Conservation (phyloP, 2,888 invertebrate species). For the Tetragonisca angustula region DNA sequence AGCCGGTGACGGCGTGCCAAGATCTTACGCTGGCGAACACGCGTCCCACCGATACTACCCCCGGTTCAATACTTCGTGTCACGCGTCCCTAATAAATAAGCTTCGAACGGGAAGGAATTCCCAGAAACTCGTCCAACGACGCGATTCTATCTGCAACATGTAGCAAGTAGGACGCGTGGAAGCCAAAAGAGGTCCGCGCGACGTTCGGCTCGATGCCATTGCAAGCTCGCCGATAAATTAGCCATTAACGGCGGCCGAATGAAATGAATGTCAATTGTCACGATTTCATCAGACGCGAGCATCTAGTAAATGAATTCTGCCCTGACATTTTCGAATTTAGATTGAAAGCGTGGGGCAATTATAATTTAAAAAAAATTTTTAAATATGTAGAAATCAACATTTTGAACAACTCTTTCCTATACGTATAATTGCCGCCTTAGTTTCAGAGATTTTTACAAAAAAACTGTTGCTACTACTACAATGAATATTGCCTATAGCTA, state of each 20-base stretch:
- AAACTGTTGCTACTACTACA: no score
- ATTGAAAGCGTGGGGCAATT: no score
- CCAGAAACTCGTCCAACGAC: neutral
- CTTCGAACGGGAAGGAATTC: neutral
- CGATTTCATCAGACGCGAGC: no score
- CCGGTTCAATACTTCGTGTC: neutral
- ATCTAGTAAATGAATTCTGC: constrained; percentile 8
- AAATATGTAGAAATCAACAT: no score
- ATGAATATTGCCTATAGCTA: no score
- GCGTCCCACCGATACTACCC: neutral
- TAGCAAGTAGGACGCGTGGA: constrained; percentile 57
- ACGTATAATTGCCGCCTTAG: no score
- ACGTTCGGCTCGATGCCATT: constrained; percentile 36
- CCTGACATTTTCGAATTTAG: neutral
- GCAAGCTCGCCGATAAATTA: constrained; percentile 60
- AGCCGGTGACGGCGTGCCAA: constrained; percentile 12
- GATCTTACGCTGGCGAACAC: neutral
- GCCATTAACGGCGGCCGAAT: neutral
- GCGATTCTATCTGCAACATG: constrained; percentile 9
- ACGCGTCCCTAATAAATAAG: neutral
- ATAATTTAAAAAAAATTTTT: no score
- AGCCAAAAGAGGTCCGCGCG: constrained; percentile 7
- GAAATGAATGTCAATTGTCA: neutral
- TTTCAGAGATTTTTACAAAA: no score
- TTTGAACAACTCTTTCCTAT: no score